Conservation (phyloP, 2,797 vertebrate genomes). For the Remorina albescens region DNA sequence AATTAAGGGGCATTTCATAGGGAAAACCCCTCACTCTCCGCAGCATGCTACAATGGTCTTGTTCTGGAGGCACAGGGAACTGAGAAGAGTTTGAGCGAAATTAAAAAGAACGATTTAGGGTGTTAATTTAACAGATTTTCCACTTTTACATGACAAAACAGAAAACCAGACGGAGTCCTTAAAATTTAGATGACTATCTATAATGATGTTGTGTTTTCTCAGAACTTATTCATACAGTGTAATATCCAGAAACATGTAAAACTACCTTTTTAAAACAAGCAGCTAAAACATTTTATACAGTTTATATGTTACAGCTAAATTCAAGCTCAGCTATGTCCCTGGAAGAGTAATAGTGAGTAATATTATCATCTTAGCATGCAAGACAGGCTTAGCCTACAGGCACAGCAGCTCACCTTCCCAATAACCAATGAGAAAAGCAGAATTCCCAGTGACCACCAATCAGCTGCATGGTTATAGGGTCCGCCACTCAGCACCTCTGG, state of each 20-base stretch:
- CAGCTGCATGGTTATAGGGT: constrained; percentile 93
- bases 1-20: constrained; percentile 83
- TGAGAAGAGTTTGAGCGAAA: constrained; percentile 54
- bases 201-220: not conserved
- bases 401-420: constrained; percentile 88
- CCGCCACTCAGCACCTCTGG: constrained; percentile 95
- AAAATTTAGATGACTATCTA: not conserved
- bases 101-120: not conserved
- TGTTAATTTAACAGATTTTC: not conserved
- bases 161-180: not conserved
- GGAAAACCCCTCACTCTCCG: constrained; percentile 85
- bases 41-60: constrained; percentile 91
- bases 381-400: not conserved
- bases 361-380: constrained; percentile 11
- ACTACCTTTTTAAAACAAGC: not conserved
- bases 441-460: constrained; percentile 98
- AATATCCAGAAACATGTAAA: not conserved
- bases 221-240: not conserved
- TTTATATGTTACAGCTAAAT: not conserved
- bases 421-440: constrained; percentile 92
- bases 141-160: not conserved
- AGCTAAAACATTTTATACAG: not conserved
- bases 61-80: constrained; percentile 90
- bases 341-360: constrained; percentile 6
- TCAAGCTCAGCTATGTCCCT: constrained; percentile 10